These are phyloP conservation scores for Parochlus steinenii DNA, from an alignment of 2,888 invertebrate species.

Conservation along the genomic window DNA sequence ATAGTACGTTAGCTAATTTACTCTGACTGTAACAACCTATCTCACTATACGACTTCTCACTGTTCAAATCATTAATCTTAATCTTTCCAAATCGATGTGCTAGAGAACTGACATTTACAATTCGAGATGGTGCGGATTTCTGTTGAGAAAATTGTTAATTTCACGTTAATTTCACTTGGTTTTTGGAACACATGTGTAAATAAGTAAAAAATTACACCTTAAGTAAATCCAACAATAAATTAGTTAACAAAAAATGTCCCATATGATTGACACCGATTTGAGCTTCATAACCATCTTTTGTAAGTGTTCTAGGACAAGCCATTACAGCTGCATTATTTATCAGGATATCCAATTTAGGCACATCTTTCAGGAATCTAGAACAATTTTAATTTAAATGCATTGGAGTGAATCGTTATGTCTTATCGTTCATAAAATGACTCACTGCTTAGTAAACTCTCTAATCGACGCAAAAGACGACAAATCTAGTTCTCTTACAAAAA, in stretches of 20 bases:
- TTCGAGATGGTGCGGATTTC: slow-evolving; percentile 46
- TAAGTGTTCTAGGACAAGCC: slow-evolving; percentile 31
- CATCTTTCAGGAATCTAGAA: slow-evolving; percentile 35
- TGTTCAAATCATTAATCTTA: slow-evolving; percentile 53
- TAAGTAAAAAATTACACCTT: slow-evolving; percentile 31
- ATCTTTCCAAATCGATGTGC: slow-evolving; percentile 48
- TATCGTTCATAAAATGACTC: slow-evolving; percentile 2
- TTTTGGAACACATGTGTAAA: not conserved
- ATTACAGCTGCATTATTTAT: slow-evolving; percentile 74
- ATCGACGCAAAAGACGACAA: slow-evolving; percentile 55
- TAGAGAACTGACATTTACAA: slow-evolving; percentile 51
- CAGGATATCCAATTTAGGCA: slow-evolving; percentile 47
- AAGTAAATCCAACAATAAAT: slow-evolving; percentile 48
- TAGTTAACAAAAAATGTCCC: slow-evolving; percentile 65
- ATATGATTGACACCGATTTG: slow-evolving; percentile 70
- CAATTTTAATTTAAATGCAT: not conserved
- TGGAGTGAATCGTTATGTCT: slow-evolving; percentile 28
- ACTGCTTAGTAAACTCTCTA: slow-evolving; percentile 40
- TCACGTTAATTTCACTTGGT: slow-evolving; percentile 1
- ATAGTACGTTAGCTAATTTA: slow-evolving; percentile 63
- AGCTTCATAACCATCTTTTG: slow-evolving; percentile 59
- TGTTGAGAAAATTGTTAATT: slow-evolving; percentile 18
- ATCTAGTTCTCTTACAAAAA: slow-evolving; percentile 60
- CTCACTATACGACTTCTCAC: slow-evolving; percentile 41
- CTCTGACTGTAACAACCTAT: slow-evolving; percentile 56